Evolutionary conservation across 1,140 invertebrate species (phyloP).

Genomic region (Ostrea edulis): DNA sequence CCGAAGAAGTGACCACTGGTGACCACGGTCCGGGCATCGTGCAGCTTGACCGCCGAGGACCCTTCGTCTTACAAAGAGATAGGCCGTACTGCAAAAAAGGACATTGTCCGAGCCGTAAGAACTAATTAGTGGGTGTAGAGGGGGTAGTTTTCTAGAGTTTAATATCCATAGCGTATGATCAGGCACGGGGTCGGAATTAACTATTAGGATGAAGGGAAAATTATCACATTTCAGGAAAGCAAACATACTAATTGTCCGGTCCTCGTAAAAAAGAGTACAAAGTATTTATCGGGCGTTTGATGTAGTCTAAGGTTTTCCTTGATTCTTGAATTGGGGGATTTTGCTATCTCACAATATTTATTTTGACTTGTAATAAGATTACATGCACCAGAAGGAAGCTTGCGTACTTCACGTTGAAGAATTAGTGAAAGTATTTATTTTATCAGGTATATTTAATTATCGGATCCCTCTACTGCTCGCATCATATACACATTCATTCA

Average conservation of each 20-base stretch:
- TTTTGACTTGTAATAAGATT: conserved; percentile 19
- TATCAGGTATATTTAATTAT: background rate
- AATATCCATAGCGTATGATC: conserved; percentile 31
- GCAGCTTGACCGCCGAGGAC: conserved; percentile 38
- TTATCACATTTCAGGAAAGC: conserved; percentile 21
- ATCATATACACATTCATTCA: background rate
- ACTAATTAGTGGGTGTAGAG: conserved; percentile 37
- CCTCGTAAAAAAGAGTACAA: conserved; percentile 34
- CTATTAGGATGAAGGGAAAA: background rate
- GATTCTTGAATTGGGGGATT: background rate
- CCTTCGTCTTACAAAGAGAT: conserved; percentile 29
- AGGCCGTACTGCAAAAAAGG: conserved; percentile 10
- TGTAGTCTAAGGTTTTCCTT: conserved; percentile 20
- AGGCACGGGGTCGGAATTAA: conserved; percentile 30
- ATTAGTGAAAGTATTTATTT: background rate
- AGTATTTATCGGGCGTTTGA: conserved; percentile 8
- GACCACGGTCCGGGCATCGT: conserved; percentile 12
- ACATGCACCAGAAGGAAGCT: background rate
- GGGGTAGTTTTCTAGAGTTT: conserved; percentile 26
- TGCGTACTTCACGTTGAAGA: conserved; percentile 1
- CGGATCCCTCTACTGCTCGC: background rate
- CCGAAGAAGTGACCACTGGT: conserved; percentile 41
- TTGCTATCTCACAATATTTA: conserved; percentile 9
- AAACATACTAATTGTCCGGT: conserved; percentile 35
- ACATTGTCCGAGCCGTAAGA: conserved; percentile 13